Evolutionary conservation across 30 jellyfish, hydroid and myxozoan genomes (phyloP), one percentile per base, ranked within the genome.

Genomic region (Chironex yamaguchii): DNA sequence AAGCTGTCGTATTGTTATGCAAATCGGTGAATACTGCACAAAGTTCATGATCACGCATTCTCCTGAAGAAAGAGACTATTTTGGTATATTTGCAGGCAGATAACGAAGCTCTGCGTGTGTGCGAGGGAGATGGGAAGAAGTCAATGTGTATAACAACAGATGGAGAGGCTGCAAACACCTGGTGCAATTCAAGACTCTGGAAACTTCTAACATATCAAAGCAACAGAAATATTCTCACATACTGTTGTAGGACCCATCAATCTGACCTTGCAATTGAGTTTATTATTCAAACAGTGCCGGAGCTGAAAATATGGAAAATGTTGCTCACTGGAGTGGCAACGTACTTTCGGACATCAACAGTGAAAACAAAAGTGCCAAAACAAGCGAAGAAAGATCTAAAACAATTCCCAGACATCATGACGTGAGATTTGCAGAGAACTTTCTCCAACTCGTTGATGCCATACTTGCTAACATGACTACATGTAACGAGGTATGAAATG

Each of bases 371-470:
- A 53, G 35, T 42, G 76, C 89, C 62, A 25, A 24, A 77, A 32
- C 64, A 52, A 53, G 76, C 58, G 36, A 17, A n/a, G 49, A 65
- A 22, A 22, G 52, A 52, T 52, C 68, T 53, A 53, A 77, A 53
- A 36, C 77, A 77, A 53, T 77, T 53, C 89, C 89, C 17, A 52
- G 89, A 32, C 89, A 77, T 58, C 89, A 77, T 53, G 89, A 77
- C 4, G 81, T 77, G 63, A 26, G 89, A 21, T 77, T 77, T 53
- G 81, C 89, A 11, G 62, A 77, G 80, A 78, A 77, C 80, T 77
- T 77, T 53, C 76, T 53, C 89, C 67, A 52, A 77, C 76, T 52
- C 62, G 53, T 77, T 28, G 89, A 77, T 26, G 89, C 89, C 52
- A 32, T 77, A 28, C 89, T 77, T 53, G 4, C 76, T 27, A 52